Conservation (phyloP, 2,888 invertebrate species). For the Drosophila mayaguana region DNA sequence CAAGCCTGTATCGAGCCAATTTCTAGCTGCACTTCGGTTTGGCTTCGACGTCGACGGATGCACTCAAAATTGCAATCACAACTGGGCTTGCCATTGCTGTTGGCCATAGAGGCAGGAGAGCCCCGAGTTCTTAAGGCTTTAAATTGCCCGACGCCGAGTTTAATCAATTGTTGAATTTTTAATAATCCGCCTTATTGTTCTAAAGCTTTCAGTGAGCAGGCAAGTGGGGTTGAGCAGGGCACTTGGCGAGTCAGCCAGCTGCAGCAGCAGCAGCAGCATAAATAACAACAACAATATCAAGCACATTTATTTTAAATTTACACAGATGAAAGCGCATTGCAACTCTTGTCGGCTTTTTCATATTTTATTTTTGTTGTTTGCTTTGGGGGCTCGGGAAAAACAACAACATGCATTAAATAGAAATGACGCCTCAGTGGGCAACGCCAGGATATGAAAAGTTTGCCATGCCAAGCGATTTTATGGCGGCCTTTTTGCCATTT, state of each 20-base stretch:
- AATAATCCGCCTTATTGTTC: conserved; percentile 60
- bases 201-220: background rate
- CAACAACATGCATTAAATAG: conserved; percentile 54
- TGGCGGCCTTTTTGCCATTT: conserved; percentile 49
- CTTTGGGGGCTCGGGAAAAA: conserved; percentile 16
- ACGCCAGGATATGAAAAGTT: conserved; percentile 55
- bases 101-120: background rate
- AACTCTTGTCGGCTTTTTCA: conserved; percentile 15
- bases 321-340: conserved; percentile 65
- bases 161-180: conserved; percentile 68
- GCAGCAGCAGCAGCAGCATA: conserved; percentile 26
- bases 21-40: background rate
- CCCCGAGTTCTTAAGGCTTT: conserved; percentile 14
- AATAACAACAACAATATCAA: conserved; percentile 26
- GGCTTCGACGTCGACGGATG: background rate
- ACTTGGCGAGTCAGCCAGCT: conserved; percentile 52
- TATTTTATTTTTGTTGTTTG: background rate
- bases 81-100: conserved; percentile 2
- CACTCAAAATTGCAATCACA: conserved; percentile 11
- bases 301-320: conserved; percentile 74
- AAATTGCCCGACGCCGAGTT: conserved; percentile 43
- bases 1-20: conserved; percentile 42
- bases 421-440: conserved; percentile 56
- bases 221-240: conserved; percentile 10
- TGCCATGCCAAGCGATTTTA: conserved; percentile 60